These are phyloP conservation scores for Habrosyne pyritoides DNA, from an alignment of 2,888 invertebrate genomes.

Conservation along the genomic window DNA sequence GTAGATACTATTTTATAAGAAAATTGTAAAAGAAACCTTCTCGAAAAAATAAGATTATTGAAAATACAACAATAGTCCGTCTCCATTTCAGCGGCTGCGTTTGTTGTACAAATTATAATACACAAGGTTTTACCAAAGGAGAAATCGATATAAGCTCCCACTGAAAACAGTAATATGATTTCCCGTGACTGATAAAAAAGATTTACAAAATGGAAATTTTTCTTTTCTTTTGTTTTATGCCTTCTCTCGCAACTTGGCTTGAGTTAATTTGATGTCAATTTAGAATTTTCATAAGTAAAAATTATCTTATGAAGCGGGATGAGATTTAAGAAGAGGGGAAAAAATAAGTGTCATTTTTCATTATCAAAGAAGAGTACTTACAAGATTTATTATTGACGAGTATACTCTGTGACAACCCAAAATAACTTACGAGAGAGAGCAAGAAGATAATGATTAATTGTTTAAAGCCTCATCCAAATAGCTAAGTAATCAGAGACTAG, in stretches of 20 bases:
- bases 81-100: conserved; percentile 15
- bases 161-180: conserved; percentile 40
- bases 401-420: no score
- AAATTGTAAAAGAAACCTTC: conserved; percentile 5
- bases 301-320: neutral
- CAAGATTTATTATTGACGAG: no score
- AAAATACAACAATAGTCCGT: conserved; percentile 33
- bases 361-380: no score
- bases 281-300: neutral
- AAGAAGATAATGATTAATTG: no score
- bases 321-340: neutral
- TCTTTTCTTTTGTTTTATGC: conserved; percentile 19
- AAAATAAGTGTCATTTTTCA: conserved; percentile 1
- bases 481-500: no score
- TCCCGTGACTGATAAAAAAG: conserved; percentile 22
- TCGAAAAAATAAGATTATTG: conserved; percentile 27
- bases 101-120: conserved; percentile 41
- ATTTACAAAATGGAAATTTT: conserved; percentile 10
- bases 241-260: conserved; percentile 5
- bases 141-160: conserved; percentile 54
- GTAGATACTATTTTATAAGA: conserved; percentile 1
- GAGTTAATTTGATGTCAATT: conserved; percentile 2
- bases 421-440: no score
- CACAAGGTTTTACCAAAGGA: conserved; percentile 32
- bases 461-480: no score